These are phyloP conservation scores for Agriopis aurantiaria DNA, from an alignment of 2,888 invertebrate species.

Conservation along the genomic window DNA sequence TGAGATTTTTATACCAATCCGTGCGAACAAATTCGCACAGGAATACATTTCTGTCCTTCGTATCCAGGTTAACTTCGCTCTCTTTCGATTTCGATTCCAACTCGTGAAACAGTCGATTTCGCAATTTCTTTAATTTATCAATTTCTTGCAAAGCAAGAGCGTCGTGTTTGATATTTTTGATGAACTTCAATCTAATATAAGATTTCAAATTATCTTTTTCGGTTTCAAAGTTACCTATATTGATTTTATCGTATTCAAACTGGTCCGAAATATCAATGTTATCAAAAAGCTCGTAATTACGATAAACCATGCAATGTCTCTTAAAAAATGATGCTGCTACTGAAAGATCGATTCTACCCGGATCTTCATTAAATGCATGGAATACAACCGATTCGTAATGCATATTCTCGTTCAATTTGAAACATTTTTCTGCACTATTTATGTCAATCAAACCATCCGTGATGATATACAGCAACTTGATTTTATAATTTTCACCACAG, in stretches of 20 bases:
- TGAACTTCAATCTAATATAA: conserved; percentile 58
- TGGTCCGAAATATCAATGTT: conserved; percentile 53
- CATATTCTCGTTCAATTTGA: conserved; percentile 48
- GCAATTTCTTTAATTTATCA: conserved; percentile 52
- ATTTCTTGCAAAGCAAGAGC: conserved; percentile 53
- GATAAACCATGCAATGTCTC: conserved; percentile 49
- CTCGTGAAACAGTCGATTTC: conserved; percentile 49
- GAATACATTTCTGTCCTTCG: neutral
- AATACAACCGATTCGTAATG: conserved; percentile 55
- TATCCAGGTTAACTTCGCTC: neutral
- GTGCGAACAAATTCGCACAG: neutral
- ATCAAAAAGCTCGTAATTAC: conserved; percentile 50
- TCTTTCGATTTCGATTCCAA: conserved; percentile 31
- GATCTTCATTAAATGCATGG: conserved; percentile 46
- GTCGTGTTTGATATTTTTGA: conserved; percentile 45
- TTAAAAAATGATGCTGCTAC: conserved; percentile 53
- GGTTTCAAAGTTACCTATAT: conserved; percentile 48
- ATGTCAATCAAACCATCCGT: conserved; percentile 52
- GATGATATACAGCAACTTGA: conserved; percentile 27
- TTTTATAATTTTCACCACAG: conserved; percentile 38
- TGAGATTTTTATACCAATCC: neutral
- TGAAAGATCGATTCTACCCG: conserved; percentile 46
- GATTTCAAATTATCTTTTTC: conserved; percentile 55
- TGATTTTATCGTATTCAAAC: conserved; percentile 56
- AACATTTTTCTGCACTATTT: conserved; percentile 33